Evolutionary conservation across 2,113 vertebrate species (phyloP).

Genomic region (Athene cunicularia): DNA sequence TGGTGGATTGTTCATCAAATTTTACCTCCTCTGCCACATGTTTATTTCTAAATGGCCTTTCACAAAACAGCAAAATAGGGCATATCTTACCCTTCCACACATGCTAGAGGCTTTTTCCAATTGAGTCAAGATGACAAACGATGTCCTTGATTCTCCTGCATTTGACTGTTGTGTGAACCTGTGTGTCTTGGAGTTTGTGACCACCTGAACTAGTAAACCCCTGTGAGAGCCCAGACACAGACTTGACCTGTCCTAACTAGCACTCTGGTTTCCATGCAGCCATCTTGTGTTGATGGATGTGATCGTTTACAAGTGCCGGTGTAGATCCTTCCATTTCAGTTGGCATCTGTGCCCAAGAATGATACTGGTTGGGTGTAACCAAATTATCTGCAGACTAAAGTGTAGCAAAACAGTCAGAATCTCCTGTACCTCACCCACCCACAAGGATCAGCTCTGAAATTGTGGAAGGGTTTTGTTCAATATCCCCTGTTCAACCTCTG

Average conservation of each 20-base stretch:
- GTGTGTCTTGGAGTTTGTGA: neutral
- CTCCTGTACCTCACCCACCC: neutral
- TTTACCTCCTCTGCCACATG: neutral
- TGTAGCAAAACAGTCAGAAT: neutral
- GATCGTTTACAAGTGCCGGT: neutral
- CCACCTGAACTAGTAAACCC: neutral
- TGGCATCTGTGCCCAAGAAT: neutral
- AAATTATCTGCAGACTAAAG: neutral
- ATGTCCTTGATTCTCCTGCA: neutral
- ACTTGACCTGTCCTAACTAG: neutral
- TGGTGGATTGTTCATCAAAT: neutral
- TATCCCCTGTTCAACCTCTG: neutral
- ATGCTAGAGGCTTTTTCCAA: neutral
- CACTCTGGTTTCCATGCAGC: neutral
- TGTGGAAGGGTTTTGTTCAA: neutral
- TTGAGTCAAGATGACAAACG: neutral
- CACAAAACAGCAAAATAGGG: neutral
- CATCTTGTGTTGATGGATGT: accelerated
- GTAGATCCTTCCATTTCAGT: neutral
- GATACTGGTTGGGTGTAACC: neutral
- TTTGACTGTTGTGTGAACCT: neutral
- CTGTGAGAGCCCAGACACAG: neutral
- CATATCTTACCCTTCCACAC: neutral
- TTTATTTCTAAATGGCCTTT: neutral
- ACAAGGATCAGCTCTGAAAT: neutral